phyloP scores from a whole-genome alignment of 37 sponge, comb jelly and placozoan species.

The Dysidea cf. avara region DNA sequence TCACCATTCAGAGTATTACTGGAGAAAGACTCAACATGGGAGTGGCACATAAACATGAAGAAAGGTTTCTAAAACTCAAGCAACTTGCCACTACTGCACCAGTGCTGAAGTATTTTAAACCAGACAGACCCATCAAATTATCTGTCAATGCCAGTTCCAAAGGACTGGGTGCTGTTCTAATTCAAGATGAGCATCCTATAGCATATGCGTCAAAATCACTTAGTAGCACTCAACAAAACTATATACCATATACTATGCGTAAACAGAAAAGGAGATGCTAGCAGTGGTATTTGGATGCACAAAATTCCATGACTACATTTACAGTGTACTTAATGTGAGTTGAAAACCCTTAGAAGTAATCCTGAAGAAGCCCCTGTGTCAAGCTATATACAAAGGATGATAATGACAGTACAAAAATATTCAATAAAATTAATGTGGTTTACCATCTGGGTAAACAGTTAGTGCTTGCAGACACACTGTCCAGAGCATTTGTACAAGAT shows the following conservation, averaged over 20 bases:
- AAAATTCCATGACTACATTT: conserved; percentile 5
- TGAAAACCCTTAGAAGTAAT: not conserved
- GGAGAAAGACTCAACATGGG: not conserved
- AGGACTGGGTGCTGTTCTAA: not conserved
- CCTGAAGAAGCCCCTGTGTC: not conserved
- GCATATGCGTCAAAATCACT: conserved; percentile 9
- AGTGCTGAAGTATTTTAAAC: not conserved
- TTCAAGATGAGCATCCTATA: not conserved
- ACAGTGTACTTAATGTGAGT: not conserved
- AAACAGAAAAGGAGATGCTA: not conserved
- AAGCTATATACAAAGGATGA: conserved; percentile 5
- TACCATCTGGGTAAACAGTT: not conserved
- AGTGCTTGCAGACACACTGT: not conserved
- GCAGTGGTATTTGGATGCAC: not conserved
- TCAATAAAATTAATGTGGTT: not conserved
- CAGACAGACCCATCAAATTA: not conserved
- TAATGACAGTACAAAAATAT: conserved; percentile 1
- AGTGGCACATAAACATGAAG: not conserved
- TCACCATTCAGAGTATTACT: not conserved
- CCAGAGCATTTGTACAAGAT: too few species aligned
- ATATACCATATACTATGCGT: too few species aligned
- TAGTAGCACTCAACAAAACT: not conserved
- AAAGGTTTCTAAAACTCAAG: not conserved
- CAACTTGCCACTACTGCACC: not conserved
- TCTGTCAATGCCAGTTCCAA: conserved; percentile 4